These are phyloP conservation scores for Cosmia pyralina DNA, from an alignment of 2,888 invertebrate species.

Conservation along the genomic window DNA sequence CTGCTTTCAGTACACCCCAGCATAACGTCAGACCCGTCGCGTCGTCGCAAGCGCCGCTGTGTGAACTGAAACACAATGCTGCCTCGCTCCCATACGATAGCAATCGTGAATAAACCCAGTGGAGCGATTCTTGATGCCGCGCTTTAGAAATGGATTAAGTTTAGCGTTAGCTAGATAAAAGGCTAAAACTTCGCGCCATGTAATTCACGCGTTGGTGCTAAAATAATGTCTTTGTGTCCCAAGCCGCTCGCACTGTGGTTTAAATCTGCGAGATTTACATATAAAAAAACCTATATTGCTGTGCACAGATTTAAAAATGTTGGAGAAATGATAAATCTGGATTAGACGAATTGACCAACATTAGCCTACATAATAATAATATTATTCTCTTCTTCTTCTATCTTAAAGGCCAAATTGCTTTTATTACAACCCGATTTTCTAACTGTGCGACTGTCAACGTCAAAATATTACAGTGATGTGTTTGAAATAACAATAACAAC, in stretches of 20 bases:
- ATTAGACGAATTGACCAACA: not conserved
- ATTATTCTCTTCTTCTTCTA: too few species aligned
- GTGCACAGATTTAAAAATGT: too few species aligned
- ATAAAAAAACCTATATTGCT: not conserved
- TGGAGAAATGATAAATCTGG: not conserved
- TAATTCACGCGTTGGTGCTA: slow-evolving; percentile 33
- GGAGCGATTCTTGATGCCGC: slow-evolving; percentile 74
- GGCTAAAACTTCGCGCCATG: slow-evolving; percentile 36
- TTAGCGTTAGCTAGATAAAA: slow-evolving; percentile 58
- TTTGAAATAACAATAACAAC: too few species aligned
- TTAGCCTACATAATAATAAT: not conserved
- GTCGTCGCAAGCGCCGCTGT: slow-evolving; percentile 61
- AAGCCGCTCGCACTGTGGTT: slow-evolving; percentile 11
- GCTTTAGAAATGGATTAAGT: slow-evolving; percentile 78
- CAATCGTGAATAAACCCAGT: slow-evolving; percentile 77
- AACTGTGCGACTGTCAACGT: too few species aligned
- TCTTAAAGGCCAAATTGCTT: too few species aligned
- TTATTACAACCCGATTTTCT: too few species aligned
- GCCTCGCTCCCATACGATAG: slow-evolving; percentile 75
- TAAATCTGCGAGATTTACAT: slow-evolving; percentile 8
- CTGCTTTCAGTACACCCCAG: slow-evolving; percentile 27
- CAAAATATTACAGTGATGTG: too few species aligned
- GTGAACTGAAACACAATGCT: slow-evolving; percentile 75
- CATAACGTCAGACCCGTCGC: slow-evolving; percentile 14
- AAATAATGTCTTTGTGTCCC: slow-evolving; percentile 17